phyloP scores from a whole-genome alignment of 2,113 vertebrate species.

The Triplophysa dalaica region DNA sequence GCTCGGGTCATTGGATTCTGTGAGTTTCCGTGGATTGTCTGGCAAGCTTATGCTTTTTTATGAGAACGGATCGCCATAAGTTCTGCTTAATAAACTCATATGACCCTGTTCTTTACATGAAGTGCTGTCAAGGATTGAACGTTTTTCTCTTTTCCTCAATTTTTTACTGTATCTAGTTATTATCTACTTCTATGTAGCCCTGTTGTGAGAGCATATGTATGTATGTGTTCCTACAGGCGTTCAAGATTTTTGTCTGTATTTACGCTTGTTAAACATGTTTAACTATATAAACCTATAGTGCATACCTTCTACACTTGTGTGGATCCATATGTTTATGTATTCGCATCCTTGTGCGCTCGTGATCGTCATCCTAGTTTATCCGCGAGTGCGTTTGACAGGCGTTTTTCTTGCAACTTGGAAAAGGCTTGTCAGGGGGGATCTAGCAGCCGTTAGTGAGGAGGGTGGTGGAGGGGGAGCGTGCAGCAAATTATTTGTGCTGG shows the following conservation, averaged over 20 bases:
- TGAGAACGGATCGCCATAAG: conserved; percentile 52
- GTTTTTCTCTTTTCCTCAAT: background rate
- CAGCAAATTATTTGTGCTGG: conserved; percentile 79
- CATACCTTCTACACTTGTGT: conserved; percentile 11
- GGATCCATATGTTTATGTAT: conserved; percentile 20
- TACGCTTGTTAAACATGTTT: background rate
- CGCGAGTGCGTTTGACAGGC: conserved; percentile 9
- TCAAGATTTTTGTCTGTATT: background rate
- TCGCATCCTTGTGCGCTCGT: background rate
- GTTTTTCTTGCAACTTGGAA: conserved; percentile 69
- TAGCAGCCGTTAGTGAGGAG: conserved; percentile 69
- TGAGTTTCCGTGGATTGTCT: conserved; percentile 10
- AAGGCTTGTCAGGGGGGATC: conserved; percentile 71
- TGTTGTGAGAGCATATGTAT: conserved; percentile 30
- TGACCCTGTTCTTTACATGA: conserved; percentile 50
- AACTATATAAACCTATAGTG: background rate
- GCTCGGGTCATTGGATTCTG: conserved; percentile 9
- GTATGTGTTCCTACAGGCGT: conserved; percentile 14
- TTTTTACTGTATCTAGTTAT: conserved; percentile 56
- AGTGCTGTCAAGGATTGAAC: conserved; percentile 63
- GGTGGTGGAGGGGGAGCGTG: background rate
- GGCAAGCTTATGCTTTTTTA: conserved; percentile 56
- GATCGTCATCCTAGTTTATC: background rate
- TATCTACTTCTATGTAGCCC: conserved; percentile 63
- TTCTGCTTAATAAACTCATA: conserved; percentile 50